Evolutionary conservation across 2,113 vertebrate genomes (phyloP).

Genomic region (Osmerus eperlanus): DNA sequence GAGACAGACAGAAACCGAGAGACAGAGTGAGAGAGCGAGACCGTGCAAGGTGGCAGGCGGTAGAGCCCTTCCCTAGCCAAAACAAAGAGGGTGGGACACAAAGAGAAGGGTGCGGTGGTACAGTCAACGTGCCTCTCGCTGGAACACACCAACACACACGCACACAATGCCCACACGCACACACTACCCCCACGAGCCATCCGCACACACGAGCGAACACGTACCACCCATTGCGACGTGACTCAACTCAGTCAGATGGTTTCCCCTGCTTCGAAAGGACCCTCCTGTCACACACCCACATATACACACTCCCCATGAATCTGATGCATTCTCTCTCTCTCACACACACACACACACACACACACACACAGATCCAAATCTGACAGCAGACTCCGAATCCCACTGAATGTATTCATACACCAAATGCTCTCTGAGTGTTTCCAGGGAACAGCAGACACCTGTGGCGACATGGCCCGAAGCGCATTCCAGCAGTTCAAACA

Average conservation of each 20-base stretch:
- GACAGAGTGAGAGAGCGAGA: neutral
- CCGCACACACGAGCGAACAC: too few relatives aligned
- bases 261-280: slow-evolving; percentile 12
- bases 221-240: slow-evolving; percentile 25
- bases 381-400: too few relatives aligned
- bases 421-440: too few relatives aligned
- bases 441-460: too few relatives aligned
- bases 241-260: slow-evolving; percentile 32
- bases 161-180: neutral
- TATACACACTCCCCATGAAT: neutral
- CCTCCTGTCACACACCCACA: neutral
- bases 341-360: too few relatives aligned
- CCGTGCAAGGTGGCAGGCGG: slow-evolving; percentile 35
- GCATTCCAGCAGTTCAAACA: too few relatives aligned
- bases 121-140: slow-evolving; percentile 13
- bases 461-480: too few relatives aligned
- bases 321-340: too few relatives aligned
- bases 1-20: slow-evolving; percentile 5
- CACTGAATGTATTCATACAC: too few relatives aligned
- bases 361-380: too few relatives aligned
- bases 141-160: slow-evolving; percentile 24
- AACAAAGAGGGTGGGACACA: slow-evolving; percentile 63
- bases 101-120: neutral
- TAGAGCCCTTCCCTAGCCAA: slow-evolving; percentile 54
- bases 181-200: neutral